Evolutionary conservation across 2,113 vertebrate genomes (phyloP).

Genomic region (Recurvirostra avosetta): DNA sequence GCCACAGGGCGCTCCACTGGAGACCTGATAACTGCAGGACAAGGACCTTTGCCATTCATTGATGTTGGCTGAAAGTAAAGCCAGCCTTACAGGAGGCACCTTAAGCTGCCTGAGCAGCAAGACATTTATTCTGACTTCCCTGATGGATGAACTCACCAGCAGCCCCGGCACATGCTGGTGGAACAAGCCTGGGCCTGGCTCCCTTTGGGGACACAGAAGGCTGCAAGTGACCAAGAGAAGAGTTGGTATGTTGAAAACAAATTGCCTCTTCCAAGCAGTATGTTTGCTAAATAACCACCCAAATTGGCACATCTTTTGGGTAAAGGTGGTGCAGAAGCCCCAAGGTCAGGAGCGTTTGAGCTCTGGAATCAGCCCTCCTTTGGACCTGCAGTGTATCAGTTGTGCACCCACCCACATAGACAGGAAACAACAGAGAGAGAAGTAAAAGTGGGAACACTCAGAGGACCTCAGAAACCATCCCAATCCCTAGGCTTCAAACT

Average conservation of each 20-base stretch:
- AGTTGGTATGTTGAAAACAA: neutral
- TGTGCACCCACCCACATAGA: neutral
- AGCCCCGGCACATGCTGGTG: neutral
- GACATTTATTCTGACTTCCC: neutral
- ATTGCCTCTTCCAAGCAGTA: neutral
- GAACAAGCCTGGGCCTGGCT: neutral
- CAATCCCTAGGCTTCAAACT: neutral
- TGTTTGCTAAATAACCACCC: neutral
- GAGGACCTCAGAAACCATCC: neutral
- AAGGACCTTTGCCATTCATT: neutral
- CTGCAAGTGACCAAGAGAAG: neutral
- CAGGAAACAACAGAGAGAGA: fast-evolving
- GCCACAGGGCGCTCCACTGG: neutral
- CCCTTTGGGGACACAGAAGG: neutral
- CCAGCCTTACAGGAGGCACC: neutral
- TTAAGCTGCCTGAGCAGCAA: neutral
- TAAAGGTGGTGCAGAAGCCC: neutral
- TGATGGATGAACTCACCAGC: neutral
- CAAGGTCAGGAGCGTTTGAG: neutral
- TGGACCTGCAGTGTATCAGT: neutral
- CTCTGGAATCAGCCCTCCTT: neutral
- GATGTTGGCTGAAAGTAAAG: neutral
- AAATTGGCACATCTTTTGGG: neutral
- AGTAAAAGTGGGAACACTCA: neutral
- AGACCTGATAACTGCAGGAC: neutral